These are phyloP conservation scores for Conus betulinus DNA, from an alignment of 1,140 invertebrate species.

Conservation along the genomic window DNA sequence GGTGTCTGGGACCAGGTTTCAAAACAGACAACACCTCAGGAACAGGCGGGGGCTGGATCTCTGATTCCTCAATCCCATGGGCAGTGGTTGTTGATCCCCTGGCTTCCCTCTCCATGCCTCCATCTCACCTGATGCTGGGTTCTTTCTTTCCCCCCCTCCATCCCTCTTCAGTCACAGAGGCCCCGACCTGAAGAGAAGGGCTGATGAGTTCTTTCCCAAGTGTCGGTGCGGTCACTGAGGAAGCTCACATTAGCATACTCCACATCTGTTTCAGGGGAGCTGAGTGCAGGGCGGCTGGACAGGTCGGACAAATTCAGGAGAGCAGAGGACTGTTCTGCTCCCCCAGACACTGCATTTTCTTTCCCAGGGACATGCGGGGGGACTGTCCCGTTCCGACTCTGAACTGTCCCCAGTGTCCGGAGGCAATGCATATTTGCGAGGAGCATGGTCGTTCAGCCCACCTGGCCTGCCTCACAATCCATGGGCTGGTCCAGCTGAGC, in stretches of 20 bases:
- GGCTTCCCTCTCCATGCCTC: background rate
- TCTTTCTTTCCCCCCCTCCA: background rate
- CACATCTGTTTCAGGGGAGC: conserved; percentile 26
- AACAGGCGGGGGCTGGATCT: no score
- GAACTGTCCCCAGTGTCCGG: background rate
- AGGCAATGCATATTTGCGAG: conserved; percentile 4
- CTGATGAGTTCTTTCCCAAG: background rate
- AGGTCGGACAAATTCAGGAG: background rate
- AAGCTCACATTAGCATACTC: background rate
- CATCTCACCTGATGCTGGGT: background rate
- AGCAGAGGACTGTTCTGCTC: no score
- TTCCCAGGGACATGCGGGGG: background rate
- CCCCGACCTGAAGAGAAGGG: background rate
- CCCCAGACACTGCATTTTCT: background rate
- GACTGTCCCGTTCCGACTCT: background rate
- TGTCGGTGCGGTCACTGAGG: background rate
- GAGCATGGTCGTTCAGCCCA: background rate
- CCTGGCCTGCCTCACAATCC: background rate
- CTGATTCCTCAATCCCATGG: no score
- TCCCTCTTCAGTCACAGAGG: background rate
- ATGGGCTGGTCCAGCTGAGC: background rate
- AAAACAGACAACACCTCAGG: background rate
- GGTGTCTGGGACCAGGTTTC: background rate
- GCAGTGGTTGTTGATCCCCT: no score
- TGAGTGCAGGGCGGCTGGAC: background rate